Evolutionary conservation across 2,113 vertebrate genomes (phyloP).

Genomic region (Alosa alosa): DNA sequence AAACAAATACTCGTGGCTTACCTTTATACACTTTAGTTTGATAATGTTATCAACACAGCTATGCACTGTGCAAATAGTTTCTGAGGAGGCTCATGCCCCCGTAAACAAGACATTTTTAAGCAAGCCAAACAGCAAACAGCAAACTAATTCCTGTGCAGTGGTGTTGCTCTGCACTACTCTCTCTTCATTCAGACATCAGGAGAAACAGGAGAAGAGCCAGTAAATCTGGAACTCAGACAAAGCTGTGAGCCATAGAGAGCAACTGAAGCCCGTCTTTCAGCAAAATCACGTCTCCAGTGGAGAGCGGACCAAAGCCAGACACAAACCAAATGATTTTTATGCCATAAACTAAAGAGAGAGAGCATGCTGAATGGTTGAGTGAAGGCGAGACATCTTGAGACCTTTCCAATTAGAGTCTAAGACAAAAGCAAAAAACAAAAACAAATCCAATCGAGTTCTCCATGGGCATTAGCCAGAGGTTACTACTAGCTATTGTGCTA

Average conservation of each 20-base stretch:
- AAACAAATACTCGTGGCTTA: constrained; percentile 33
- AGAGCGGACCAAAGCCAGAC: neutral
- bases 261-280: neutral
- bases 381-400: constrained; percentile 40
- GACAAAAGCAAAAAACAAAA: constrained; percentile 32
- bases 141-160: constrained; percentile 4
- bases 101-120: neutral
- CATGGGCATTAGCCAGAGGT: constrained; percentile 35
- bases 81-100: constrained; percentile 18
- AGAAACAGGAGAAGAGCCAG: constrained; percentile 41
- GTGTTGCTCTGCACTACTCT: neutral
- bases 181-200: neutral
- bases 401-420: constrained; percentile 39
- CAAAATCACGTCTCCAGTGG: neutral
- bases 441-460: constrained; percentile 32
- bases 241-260: constrained; percentile 30
- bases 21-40: constrained; percentile 36
- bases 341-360: constrained; percentile 22
- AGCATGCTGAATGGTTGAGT: constrained; percentile 39
- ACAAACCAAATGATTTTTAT: constrained; percentile 25
- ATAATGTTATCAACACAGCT: constrained; percentile 29
- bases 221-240: constrained; percentile 22
- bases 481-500: constrained; percentile 34
- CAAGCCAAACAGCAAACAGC: neutral
- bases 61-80: constrained; percentile 19